Base-by-base conservation (phyloP, 2,113 vertebrate species). In the Marmota flaviventris region DNA sequence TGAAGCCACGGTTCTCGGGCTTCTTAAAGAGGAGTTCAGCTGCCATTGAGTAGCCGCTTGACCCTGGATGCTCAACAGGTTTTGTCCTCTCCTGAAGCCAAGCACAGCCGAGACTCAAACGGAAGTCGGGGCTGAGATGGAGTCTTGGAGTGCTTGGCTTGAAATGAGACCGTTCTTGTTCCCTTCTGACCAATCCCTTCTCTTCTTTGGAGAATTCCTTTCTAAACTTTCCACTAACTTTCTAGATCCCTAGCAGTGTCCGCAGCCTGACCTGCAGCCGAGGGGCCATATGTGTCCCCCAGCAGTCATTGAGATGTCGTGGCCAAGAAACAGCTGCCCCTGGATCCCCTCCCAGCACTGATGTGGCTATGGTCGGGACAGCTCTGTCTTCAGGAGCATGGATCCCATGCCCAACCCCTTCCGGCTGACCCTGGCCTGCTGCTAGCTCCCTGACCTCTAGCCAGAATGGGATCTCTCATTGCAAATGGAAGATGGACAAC, bases 21-120 rank as follows among this genome's bases (percentile, higher is more conserved):
- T 76, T 92, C n/a, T 58, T 14, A 13, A 69, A 4, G 48, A 27
- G 45, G 51, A 18, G 27, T 63, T 27, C 32, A 27, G 67, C 32
- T 0, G 1, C 8, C 0, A 1, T 11, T 1, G 13, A 82, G 24
- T 37, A 18, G 34, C 42, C 53, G 8, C 75, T 61, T 7, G n/a
- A 24, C 73, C 56, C 70, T 2, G 2, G 29, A 25, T 61, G 27
- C 12, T 61, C 27, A 22, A 13, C n/a, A 70, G 14, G 18, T 29
- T 39, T 12, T 37, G 48, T 39, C 82, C 16, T 69, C 2, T 51
- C 39, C 27, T n/a, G 27, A n/a, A 63, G 29, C 32, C 29, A 69
- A 22, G 45, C 11, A 0, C 8, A 7, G 18, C 51, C 27, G 37
- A 37, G 45, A 27, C 16, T n/a, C 48, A 4, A 42, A 37, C 4